Evolutionary conservation across 92 coral and sea anemone genomes (phyloP), one percentile per base, ranked within the genome.

Genomic region (Zoanthus sociatus): DNA sequence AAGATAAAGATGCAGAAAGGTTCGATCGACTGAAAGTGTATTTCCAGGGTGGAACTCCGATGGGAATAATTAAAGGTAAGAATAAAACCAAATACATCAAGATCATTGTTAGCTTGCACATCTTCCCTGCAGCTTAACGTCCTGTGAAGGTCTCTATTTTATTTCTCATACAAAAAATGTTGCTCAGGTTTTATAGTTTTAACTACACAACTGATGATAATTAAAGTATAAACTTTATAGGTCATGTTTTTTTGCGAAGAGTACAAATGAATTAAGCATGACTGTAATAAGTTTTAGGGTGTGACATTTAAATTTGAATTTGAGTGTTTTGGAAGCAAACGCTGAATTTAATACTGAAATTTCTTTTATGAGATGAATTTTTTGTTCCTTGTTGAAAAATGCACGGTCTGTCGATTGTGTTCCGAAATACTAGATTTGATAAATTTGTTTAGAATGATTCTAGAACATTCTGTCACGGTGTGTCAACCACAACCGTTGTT

Each of bases 41-140:
- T 67, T 81, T 81, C 73, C 85, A 81, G 61, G 75, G 61, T 18
- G 85, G 75, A 81, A 81, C 85, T 46, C 85, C 85, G 3, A 81
- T 81, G 85, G 85, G 85, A 66, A 81, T 81, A 45, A 66, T 66
- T 26, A 81, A 81, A 66, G 85, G 85, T 81, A 8, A 9, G 18
- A n/a, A 79, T 3, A 17, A n/a, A 17, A 63, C 30, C 69, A 18
- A 63, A 16, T n/a, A 63, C 10, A 63, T 16, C 8, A 17, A 7
- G 5, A 17, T 3, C 6, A 63, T 6, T 63, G n/a, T 63, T 63
- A 63, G 69, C 6, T 4, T 0, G 7, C 17, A 17, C 7, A 8
- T 0, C 11, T 54, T 31, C 13, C 11, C 1, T 54, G 31, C 21
- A 74, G 60, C 26, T 10, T 4, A 73, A 75, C 17, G 6, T 6